A percentile compares a stretch with the other conserved stretches of the same genome.
These are phyloP conservation scores for Monoplex corrugatus DNA, from an alignment of 2,888 invertebrate species.

Conservation along the genomic window DNA sequence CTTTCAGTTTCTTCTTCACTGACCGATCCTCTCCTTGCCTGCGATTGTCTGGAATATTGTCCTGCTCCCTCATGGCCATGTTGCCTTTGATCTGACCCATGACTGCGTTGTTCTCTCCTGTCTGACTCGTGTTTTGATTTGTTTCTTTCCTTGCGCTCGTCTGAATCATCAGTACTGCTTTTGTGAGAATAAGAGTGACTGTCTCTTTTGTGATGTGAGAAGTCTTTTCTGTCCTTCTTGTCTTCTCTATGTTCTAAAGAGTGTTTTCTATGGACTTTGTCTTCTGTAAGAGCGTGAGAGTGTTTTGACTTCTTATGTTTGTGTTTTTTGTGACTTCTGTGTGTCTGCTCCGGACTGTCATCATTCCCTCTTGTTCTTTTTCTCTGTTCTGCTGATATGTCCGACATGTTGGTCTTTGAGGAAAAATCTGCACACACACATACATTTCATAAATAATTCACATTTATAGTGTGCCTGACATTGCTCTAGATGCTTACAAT, in stretches of 20 bases:
- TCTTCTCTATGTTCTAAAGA: not conserved
- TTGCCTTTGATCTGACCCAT: not conserved
- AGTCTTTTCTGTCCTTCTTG: not conserved
- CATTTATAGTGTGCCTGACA: too few species aligned
- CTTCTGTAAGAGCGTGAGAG: not conserved
- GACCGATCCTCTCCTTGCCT: not conserved
- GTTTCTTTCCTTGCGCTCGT: not conserved
- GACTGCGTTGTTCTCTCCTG: not conserved
- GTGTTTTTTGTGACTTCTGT: constrained; percentile 40
- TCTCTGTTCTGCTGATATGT: not conserved
- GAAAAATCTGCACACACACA: not conserved
- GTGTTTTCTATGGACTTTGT: constrained; percentile 16
- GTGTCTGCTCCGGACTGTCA: not conserved
- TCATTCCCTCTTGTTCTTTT: constrained; percentile 5
- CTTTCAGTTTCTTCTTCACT: not conserved
- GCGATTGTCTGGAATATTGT: not conserved
- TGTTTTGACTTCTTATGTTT: constrained; percentile 34
- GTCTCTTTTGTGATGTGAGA: not conserved
- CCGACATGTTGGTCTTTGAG: not conserved
- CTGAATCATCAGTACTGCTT: too few species aligned
- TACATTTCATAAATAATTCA: not conserved
- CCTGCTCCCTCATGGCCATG: not conserved
- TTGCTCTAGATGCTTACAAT: not conserved
- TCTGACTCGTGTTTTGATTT: not conserved
- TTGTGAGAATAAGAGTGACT: not conserved